Conservation (phyloP, 2,797 vertebrate species). For the Helicolenus hilgendorfi region DNA sequence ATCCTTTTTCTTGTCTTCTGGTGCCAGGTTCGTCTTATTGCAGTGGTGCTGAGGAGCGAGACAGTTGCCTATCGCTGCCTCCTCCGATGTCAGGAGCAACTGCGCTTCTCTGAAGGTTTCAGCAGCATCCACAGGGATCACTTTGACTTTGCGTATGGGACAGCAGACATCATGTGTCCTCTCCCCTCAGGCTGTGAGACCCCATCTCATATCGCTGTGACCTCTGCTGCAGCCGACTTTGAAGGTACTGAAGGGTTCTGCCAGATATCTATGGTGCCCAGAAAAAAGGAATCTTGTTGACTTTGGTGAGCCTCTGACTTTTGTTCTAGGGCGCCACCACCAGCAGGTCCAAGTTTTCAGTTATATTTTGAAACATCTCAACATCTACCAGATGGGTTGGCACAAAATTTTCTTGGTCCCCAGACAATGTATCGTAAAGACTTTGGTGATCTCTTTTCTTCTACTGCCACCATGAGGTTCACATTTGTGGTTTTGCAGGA, state of each 20-base stretch:
- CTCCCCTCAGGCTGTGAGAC: slow-evolving; percentile 41
- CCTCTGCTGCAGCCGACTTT: not conserved
- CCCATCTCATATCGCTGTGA: slow-evolving; percentile 59
- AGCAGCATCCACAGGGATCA: slow-evolving; percentile 35
- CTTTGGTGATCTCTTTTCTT: too few species aligned
- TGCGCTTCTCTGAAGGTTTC: not conserved
- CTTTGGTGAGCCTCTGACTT: too few species aligned
- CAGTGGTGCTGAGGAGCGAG: slow-evolving; percentile 57
- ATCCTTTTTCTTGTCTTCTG: not conserved
- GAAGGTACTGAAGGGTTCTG: slow-evolving; percentile 11
- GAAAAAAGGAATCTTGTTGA: not conserved
- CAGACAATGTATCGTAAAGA: too few species aligned
- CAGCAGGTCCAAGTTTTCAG: not conserved
- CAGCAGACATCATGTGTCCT: slow-evolving; percentile 70
- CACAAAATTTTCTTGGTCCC: too few species aligned
- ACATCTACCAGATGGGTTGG: too few species aligned
- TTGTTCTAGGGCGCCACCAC: not conserved
- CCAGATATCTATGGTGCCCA: not conserved
- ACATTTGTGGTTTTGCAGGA: not conserved
- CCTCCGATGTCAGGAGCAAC: slow-evolving; percentile 46
- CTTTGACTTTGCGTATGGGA: slow-evolving; percentile 74
- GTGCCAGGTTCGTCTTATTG: slow-evolving; percentile 40
- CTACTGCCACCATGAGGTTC: too few species aligned
- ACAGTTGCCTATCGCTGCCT: slow-evolving; percentile 34
- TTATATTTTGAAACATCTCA: not conserved